Evolutionary conservation across 2,888 invertebrate species (phyloP).

Genomic region (Lagria hirta): DNA sequence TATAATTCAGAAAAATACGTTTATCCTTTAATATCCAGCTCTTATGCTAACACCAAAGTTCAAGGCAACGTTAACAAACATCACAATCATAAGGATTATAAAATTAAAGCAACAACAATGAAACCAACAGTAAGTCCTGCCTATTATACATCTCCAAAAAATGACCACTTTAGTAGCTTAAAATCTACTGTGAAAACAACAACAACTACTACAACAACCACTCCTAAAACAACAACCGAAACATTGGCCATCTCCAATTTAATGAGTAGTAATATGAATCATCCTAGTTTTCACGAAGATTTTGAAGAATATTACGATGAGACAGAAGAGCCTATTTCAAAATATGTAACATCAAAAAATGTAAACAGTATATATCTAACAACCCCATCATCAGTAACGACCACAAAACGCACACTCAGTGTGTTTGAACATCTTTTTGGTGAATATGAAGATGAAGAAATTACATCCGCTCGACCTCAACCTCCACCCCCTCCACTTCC

Average conservation of each 20-base stretch:
- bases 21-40: constrained; percentile 69
- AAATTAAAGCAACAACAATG: constrained; percentile 44
- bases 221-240: constrained; percentile 37
- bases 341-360: constrained; percentile 41
- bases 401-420: constrained; percentile 52
- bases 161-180: constrained; percentile 35
- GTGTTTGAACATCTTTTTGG: constrained; percentile 53
- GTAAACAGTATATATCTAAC: constrained; percentile 39
- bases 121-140: constrained; percentile 50
- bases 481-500: constrained; percentile 35
- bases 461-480: constrained; percentile 34
- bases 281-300: constrained; percentile 48
- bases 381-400: constrained; percentile 37
- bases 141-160: constrained; percentile 43
- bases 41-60: constrained; percentile 71
- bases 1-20: constrained; percentile 70
- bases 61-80: constrained; percentile 65
- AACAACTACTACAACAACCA: constrained; percentile 38
- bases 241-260: constrained; percentile 42
- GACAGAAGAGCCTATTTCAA: constrained; percentile 34
- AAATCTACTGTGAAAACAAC: constrained; percentile 36
- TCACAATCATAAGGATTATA: constrained; percentile 55
- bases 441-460: constrained; percentile 49
- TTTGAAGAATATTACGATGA: constrained; percentile 42
- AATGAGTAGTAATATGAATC: constrained; percentile 46